Evolutionary conservation across 1,140 invertebrate species (phyloP).

Genomic region (Myzus persicae): DNA sequence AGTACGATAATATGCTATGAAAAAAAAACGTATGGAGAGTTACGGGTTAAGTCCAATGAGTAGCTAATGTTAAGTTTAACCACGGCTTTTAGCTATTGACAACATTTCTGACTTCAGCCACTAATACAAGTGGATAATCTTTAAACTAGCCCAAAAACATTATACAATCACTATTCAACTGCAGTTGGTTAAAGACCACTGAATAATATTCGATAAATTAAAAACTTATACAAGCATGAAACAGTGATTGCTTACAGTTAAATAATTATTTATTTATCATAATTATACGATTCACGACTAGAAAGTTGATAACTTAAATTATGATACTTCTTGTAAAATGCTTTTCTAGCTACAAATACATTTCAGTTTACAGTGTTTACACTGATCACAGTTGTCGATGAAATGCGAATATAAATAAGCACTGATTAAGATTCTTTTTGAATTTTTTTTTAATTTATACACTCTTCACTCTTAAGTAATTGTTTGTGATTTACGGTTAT

Average conservation of each 20-base stretch:
- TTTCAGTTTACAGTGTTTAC: too few relatives aligned
- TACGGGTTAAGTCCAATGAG: not conserved
- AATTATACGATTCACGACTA: not conserved
- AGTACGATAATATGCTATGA: not conserved
- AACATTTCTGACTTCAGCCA: not conserved
- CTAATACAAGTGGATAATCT: not conserved
- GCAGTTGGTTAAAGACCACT: not conserved
- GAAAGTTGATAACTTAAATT: not conserved
- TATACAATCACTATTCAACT: not conserved
- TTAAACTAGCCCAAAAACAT: not conserved
- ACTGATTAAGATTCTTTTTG: too few relatives aligned
- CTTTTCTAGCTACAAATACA: too few relatives aligned
- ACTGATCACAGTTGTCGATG: too few relatives aligned
- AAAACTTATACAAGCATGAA: not conserved
- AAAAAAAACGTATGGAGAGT: not conserved
- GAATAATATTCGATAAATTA: not conserved
- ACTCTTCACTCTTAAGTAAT: too few relatives aligned
- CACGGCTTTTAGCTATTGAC: not conserved
- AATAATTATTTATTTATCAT: not conserved
- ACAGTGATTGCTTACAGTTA: too few relatives aligned
- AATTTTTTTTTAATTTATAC: too few relatives aligned
- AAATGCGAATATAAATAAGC: too few relatives aligned
- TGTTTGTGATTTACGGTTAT: too few relatives aligned
- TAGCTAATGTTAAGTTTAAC: not conserved
- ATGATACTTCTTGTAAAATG: too few relatives aligned